phyloP scores from a whole-genome alignment of 2,888 invertebrate genomes.

The Thera obeliscata region DNA sequence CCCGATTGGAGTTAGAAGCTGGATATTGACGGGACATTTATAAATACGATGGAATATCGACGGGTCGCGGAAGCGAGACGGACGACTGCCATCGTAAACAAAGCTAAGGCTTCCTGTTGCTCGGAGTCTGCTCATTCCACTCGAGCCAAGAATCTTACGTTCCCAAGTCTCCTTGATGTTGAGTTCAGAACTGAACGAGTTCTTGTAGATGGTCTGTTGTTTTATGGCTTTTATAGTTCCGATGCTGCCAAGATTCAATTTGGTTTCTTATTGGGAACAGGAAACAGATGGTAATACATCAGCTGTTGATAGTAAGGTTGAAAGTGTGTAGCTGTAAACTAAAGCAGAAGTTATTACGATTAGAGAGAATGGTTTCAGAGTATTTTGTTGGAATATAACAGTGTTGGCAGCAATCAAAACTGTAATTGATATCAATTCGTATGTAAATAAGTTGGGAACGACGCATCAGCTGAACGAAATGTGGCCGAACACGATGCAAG shows the following conservation, averaged over 20 bases:
- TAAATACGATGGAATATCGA: slow-evolving; percentile 41
- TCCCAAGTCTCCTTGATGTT: slow-evolving; percentile 13
- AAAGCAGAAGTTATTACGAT: neutral
- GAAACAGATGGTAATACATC: neutral
- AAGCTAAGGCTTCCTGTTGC: slow-evolving; percentile 54
- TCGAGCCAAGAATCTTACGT: slow-evolving; percentile 21
- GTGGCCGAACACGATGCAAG: slow-evolving; percentile 9
- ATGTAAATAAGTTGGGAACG: neutral
- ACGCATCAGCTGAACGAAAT: slow-evolving; percentile 1
- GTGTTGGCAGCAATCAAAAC: slow-evolving; percentile 1
- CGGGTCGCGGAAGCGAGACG: slow-evolving; percentile 46
- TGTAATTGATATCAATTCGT: slow-evolving; percentile 8
- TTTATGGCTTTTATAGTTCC: slow-evolving; percentile 4
- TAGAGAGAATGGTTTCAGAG: neutral
- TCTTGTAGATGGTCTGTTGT: neutral
- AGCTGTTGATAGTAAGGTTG: slow-evolving; percentile 1
- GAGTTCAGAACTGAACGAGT: neutral
- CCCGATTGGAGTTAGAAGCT: slow-evolving; percentile 21
- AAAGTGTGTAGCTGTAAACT: neutral
- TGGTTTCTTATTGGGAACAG: slow-evolving; percentile 11
- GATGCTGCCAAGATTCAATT: slow-evolving; percentile 8
- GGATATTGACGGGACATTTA: slow-evolving; percentile 39
- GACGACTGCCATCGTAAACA: slow-evolving; percentile 51
- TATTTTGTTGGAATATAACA: neutral
- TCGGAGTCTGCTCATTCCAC: slow-evolving; percentile 40